Evolutionary conservation across 1,140 invertebrate genomes (phyloP).

Genomic region (Periplaneta americana): DNA sequence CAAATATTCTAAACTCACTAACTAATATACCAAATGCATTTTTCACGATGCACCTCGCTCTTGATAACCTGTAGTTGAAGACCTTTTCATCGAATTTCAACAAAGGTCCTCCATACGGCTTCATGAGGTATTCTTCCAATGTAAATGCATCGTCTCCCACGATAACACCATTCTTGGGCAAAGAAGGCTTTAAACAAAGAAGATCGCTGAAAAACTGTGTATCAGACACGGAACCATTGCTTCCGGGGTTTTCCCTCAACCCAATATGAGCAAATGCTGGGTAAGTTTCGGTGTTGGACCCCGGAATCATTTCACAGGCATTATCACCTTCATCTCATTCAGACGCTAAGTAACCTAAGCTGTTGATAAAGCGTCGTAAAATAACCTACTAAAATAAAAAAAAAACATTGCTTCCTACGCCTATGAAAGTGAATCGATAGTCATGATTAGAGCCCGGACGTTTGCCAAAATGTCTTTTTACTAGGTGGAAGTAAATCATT

Average conservation of each 20-base stretch:
- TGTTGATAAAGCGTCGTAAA: too few species aligned
- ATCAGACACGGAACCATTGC: slow-evolving; percentile 13
- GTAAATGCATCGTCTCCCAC: slow-evolving; percentile 17
- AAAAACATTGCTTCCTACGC: slow-evolving; percentile 34
- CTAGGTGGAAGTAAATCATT: too few species aligned
- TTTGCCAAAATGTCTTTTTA: too few species aligned
- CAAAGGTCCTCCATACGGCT: not conserved
- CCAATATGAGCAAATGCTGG: too few species aligned
- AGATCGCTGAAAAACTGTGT: not conserved
- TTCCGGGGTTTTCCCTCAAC: too few species aligned
- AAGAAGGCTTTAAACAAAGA: not conserved
- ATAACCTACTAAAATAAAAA: too few species aligned
- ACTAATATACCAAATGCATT: not conserved
- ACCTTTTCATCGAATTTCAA: too few species aligned
- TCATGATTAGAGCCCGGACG: too few species aligned
- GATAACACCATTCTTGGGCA: not conserved
- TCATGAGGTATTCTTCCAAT: slow-evolving; percentile 10
- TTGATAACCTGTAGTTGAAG: not conserved
- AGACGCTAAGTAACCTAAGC: too few species aligned
- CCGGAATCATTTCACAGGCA: too few species aligned
- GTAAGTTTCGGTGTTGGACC: too few species aligned
- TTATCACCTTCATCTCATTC: too few species aligned
- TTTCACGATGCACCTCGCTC: not conserved
- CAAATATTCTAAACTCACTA: not conserved
- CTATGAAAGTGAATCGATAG: slow-evolving; percentile 34